Base-by-base conservation (phyloP, 2,797 vertebrate species). In the Emydoidea blandingii region DNA sequence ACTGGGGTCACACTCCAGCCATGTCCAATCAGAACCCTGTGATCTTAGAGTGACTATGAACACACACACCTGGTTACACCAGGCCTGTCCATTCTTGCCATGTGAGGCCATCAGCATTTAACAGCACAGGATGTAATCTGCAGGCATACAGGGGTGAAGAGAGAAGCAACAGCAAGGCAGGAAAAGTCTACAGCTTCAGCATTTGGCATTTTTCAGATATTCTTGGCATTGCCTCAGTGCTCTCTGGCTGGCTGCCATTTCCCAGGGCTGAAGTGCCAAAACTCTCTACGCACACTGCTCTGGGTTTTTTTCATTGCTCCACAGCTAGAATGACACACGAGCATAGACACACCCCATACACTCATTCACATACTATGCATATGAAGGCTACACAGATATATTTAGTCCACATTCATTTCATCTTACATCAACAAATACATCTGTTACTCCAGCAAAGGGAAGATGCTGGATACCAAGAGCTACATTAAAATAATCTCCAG, bases 251-350 rank as follows among this genome's bases (percentile, higher is more conserved):
- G 76, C 95, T 97, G 98, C 98, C 98, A 98, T 97, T 98, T 98
- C 98, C 98, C 98, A 98, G 98, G 98, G 88, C 95, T 92, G 89
- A 47, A 88, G 50, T 97, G 98, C 98, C 98, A 98, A 97, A 96
- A 96, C 80, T 86, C 79, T 97, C 92, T 89, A 92, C 4, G 15
- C 92, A 96, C 59, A 5, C 68, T 79, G 93, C 90, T 62, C 91
- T 57, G 72, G 79, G 56, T 87, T 94, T 97, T 86, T 34, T 84
- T 81, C 91, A 56, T 56, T 72, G 89, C 94, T 97, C 93, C 96
- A 90, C 84, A 94, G 95, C 91, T 96, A 78, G n/a, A 12, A 12
- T 83, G 93, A 96, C 93, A 90, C 41, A 91, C 52, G 79, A 83
- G 83, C 53, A 91, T 44, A 86, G 12, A 49, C 54, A 86, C 18